Evolutionary conservation across 2,888 invertebrate species (phyloP).

Genomic region (Coecobrya sp.): DNA sequence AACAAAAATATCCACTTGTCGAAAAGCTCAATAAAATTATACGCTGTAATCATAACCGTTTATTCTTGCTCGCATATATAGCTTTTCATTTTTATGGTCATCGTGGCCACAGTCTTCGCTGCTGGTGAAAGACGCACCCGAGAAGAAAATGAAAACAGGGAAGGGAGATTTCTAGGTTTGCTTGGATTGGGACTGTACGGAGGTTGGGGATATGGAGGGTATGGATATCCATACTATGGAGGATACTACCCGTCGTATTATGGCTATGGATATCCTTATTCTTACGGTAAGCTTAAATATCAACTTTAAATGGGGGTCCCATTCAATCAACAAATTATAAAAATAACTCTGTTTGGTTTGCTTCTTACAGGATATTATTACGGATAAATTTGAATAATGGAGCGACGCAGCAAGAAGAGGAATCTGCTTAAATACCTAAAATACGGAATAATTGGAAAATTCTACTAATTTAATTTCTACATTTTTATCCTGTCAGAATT

Average conservation of each 20-base stretch:
- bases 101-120: background rate
- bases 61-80: background rate
- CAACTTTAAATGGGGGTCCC: background rate
- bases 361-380: constrained; percentile 24
- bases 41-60: background rate
- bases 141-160: background rate
- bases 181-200: background rate
- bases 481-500: too few relatives aligned
- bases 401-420: background rate
- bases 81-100: background rate
- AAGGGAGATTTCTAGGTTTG: constrained; percentile 4
- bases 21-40: background rate
- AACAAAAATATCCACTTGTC: background rate
- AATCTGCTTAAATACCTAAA: background rate
- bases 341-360: background rate
- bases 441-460: background rate
- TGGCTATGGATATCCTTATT: constrained; percentile 36
- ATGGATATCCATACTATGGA: constrained; percentile 38
- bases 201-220: background rate
- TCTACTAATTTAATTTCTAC: too few relatives aligned
- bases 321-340: background rate
- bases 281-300: background rate
- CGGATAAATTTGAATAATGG: constrained; percentile 4
- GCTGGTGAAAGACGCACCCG: background rate
- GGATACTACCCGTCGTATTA: too few relatives aligned